Base-by-base conservation (phyloP, 2,113 vertebrate species). In the Larimichthys polyactis region DNA sequence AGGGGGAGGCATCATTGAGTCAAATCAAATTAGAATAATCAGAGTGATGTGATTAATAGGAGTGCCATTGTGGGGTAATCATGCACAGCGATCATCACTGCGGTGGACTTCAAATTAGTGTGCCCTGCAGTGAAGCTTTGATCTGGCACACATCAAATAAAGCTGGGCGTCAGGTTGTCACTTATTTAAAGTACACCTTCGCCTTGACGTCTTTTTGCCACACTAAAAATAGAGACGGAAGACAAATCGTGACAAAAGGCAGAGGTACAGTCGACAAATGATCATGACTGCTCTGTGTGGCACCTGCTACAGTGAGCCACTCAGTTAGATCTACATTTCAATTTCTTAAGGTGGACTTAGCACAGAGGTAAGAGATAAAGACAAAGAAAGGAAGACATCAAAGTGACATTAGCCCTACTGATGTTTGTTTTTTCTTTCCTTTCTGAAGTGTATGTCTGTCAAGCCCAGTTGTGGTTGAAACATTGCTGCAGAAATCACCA, bases 41-140 rank as follows among this genome's bases (percentile, higher is more conserved):
- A 87, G 93, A 94, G 88, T 94, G 93, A 94, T 93, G 93, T 95
- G 94, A 95, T 94, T 94, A 95, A 94, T 94, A 93, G 89, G 90
- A 94, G 90, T 93, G 90, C 93, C 93, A 94, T 93, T 94, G 92
- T 94, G 92, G 88, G 92, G 91, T 95, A 93, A 94, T 94, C 94
- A 94, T 93, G 91, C 92, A 87, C 91, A 87, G 93, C 89, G 87
- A 93, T 94, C 92, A 94, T 94, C 94, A 92, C 91, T 87, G 90
- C 86, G 84, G 91, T 93, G 92, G 93, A 94, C 94, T 94, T 93
- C 93, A 94, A 92, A 93, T 94, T 94, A 94, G 91, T 81, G 81
- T 86, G 89, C 87, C 93, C 87, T 83, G 90, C 89, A 90, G 93
- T 90, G 90, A 94, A 83, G 82, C 94, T 95, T 93, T 94, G 91